Evolutionary conservation across 1,140 invertebrate species (phyloP), one percentile per base, ranked within the genome.

Genomic region (Dufourea novaeangliae): DNA sequence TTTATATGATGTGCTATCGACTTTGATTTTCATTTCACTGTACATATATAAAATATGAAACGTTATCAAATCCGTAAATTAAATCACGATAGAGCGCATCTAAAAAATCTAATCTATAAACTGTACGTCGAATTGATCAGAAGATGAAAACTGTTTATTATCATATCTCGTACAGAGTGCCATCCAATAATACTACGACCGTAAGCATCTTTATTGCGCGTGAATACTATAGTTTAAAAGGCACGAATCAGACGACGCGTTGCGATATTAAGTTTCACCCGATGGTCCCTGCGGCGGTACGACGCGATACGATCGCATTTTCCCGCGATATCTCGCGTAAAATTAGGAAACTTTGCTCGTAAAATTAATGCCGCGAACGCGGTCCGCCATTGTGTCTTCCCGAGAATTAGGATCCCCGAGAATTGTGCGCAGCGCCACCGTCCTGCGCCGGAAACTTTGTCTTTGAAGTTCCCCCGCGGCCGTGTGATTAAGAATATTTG

Each of bases 301-400:
- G 34, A n/a, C 67, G 22, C n/a, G 75, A 37, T 54, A 41, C 46
- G 37, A 57, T 64, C 68, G 27, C 32, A 27, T 72, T 78, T 50
- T 63, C 59, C n/a, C 6, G 3, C 37, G 6, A 25, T 50, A 17
- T 34, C 57, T 39, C 34, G 39, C 27, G 46, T 71, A 27, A 77
- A 77, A 77, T 77, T 77, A 29, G 56, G 57, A 77, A 77, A 77
- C 41, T 77, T 77, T 37, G 39, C 56, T 54, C 44, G 25, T 71
- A 71, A 77, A 61, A 71, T 77, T 77, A 77, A 77, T 71, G 34
- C 74, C 25, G 25, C 11, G 29, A 68, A 59, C 63, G 52, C 64
- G 39, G 46, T n/a, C n/a, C n/a, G n/a, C 39, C 64, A 68, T 75
- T 68, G 64, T 68, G 29, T 50, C 52, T 68, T 46, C 54, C 29